phyloP scores from a whole-genome alignment of 2,113 vertebrate genomes.

The Vulpes vulpes region DNA sequence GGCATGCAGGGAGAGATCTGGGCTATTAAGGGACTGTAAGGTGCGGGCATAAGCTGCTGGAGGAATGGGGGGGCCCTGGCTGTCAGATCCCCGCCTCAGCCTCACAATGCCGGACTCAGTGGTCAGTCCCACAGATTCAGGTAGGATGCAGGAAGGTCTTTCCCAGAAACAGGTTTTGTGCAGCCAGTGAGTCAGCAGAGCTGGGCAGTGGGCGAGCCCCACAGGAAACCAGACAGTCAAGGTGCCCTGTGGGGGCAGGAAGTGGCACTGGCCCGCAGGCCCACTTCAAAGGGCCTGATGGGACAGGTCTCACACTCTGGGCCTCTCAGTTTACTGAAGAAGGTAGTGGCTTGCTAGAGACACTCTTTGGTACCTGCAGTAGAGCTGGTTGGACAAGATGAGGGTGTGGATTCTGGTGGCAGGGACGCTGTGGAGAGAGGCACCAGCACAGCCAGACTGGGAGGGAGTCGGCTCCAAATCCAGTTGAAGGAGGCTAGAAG shows the following conservation, averaged over 20 bases:
- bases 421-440: accelerated
- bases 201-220: neutral
- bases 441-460: neutral
- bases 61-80: no score
- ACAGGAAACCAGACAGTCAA: neutral
- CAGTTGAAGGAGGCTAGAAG: neutral
- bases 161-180: neutral
- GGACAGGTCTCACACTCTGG: no score
- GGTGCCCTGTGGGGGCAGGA: neutral
- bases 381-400: neutral
- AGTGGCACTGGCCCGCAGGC: neutral
- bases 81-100: neutral
- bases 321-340: neutral
- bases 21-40: neutral
- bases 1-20: neutral
- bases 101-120: neutral
- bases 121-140: neutral
- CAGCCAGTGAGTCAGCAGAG: neutral
- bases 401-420: neutral
- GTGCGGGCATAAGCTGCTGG: neutral
- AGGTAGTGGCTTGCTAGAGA: accelerated
- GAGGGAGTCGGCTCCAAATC: neutral
- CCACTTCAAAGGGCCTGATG: neutral
- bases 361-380: accelerated
- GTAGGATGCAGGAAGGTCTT: neutral